Evolutionary conservation across 2,113 vertebrate genomes (phyloP).

Genomic region (Hippocampus comes): DNA sequence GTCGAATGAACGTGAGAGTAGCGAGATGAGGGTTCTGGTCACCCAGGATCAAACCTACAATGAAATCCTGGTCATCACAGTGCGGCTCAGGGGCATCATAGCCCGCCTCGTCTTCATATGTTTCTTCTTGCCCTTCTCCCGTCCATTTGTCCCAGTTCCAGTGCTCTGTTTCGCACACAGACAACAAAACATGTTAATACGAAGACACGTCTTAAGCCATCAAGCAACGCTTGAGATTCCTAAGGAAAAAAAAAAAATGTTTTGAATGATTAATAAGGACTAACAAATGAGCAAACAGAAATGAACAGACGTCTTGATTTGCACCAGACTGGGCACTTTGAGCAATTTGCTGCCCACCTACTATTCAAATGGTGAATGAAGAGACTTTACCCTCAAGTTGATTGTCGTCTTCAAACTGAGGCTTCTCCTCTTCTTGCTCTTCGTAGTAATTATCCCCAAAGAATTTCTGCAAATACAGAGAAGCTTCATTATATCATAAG

Average conservation of each 20-base stretch:
- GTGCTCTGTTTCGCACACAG: conserved; percentile 63
- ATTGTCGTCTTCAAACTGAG: conserved; percentile 83
- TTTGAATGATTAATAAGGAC: not conserved
- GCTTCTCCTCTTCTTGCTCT: conserved; percentile 77
- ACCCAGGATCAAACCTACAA: conserved; percentile 56
- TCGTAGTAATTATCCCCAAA: conserved; percentile 83
- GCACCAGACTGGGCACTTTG: too few species aligned
- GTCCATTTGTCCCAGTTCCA: conserved; percentile 91
- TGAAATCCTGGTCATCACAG: conserved; percentile 83
- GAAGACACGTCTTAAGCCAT: not conserved
- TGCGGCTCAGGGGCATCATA: conserved; percentile 51
- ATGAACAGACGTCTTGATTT: not conserved
- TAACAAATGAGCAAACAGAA: too few species aligned
- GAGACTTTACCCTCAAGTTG: conserved; percentile 72
- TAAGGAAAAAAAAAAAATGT: not conserved
- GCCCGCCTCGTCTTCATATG: conserved; percentile 16
- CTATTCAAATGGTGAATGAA: too few species aligned
- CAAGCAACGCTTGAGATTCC: too few species aligned
- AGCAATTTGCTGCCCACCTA: too few species aligned
- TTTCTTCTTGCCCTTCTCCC: conserved; percentile 64
- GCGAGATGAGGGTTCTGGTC: too few species aligned
- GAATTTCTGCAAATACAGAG: conserved; percentile 67
- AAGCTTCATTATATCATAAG: not conserved
- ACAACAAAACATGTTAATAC: not conserved
- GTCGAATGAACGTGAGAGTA: too few species aligned